Percentiles rank a stretch among this genome's conserved stretches.
These are phyloP conservation scores for Euplagia quadripunctaria DNA, from an alignment of 2,888 invertebrate genomes.

Conservation along the genomic window DNA sequence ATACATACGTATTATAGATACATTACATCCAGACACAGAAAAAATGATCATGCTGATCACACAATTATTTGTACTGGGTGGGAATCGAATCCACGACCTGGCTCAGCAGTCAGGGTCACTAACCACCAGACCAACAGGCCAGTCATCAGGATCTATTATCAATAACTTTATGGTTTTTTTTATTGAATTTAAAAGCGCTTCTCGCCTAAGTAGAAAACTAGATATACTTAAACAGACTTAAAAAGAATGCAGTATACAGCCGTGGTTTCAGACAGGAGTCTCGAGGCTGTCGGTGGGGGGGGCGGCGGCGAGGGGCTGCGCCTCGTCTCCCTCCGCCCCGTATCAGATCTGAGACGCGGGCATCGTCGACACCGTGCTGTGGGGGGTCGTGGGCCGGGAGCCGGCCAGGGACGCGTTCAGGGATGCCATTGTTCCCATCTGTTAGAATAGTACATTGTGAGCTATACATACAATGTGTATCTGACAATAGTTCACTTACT, in stretches of 20 bases:
- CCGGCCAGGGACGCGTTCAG: constrained; percentile 95
- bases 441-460: constrained; percentile 24
- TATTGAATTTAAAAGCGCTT: neutral
- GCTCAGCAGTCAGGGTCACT: too few relatives aligned
- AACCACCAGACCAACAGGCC: too few relatives aligned
- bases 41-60: too few relatives aligned
- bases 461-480: too few relatives aligned
- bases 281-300: constrained; percentile 53
- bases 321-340: constrained; percentile 48
- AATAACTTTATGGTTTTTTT: neutral
- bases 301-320: constrained; percentile 38
- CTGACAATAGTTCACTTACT: too few relatives aligned
- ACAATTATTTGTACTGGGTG: too few relatives aligned
- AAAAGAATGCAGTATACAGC: neutral
- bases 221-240: neutral
- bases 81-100: too few relatives aligned
- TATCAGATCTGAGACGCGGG: constrained; percentile 90
- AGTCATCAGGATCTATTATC: neutral
- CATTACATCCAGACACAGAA: too few relatives aligned
- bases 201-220: neutral
- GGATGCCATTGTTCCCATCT: constrained; percentile 98
- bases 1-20: too few relatives aligned
- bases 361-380: constrained; percentile 96
- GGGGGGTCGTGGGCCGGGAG: constrained; percentile 96
- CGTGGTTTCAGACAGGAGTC: constrained; percentile 60